A percentile compares a stretch with the other conserved stretches of the same genome.
phyloP scores from a whole-genome alignment of 2,113 vertebrate species.

The Eretmodus cyanostictus region DNA sequence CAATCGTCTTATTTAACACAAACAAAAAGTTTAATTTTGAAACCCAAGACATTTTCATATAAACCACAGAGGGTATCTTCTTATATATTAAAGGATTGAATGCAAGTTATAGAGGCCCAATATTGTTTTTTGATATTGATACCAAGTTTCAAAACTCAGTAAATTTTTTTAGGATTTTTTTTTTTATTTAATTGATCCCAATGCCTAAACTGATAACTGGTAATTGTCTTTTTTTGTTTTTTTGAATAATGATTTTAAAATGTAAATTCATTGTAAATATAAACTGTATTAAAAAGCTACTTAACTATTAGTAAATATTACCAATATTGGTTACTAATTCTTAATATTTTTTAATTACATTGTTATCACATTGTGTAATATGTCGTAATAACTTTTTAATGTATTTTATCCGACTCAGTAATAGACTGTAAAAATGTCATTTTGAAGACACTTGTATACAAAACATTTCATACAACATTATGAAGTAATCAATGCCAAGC shows the following conservation, averaged over 20 bases:
- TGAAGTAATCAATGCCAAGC: not conserved
- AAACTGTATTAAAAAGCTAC: not conserved
- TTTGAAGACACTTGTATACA: not conserved
- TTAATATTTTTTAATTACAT: not conserved
- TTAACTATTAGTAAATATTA: not conserved
- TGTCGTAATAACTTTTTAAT: not conserved
- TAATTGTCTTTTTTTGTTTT: not conserved
- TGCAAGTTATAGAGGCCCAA: not conserved
- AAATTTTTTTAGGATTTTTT: not conserved
- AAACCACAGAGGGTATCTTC: not conserved
- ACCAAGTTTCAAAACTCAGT: not conserved
- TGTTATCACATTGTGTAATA: not conserved
- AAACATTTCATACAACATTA: not conserved
- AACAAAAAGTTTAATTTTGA: not conserved
- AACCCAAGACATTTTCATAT: not conserved
- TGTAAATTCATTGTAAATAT: not conserved
- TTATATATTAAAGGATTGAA: rapidly evolving
- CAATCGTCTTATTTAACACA: not conserved
- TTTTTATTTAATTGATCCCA: rapidly evolving
- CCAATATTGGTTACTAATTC: rapidly evolving
- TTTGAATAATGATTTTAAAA: not conserved
- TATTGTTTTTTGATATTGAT: not conserved
- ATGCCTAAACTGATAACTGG: rapidly evolving
- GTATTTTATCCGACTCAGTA: not conserved
- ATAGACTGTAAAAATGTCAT: not conserved